Evolutionary conservation across 2,888 invertebrate species (phyloP).

Genomic region (Dugesia japonica): DNA sequence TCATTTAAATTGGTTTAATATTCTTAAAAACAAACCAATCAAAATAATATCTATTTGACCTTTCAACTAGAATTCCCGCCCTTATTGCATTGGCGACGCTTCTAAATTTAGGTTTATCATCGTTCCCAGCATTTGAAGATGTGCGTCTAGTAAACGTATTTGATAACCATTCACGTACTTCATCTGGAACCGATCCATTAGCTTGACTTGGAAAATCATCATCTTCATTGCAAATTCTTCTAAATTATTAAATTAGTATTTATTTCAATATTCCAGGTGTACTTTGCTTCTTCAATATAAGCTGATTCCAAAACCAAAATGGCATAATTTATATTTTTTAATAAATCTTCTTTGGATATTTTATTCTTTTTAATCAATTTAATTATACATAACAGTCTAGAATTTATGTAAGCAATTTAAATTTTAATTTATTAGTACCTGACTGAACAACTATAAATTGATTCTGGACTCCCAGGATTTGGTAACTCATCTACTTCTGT

Average conservation of each 20-base stretch:
- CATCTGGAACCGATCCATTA: conserved; percentile 83
- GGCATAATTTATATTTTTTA: conserved; percentile 78
- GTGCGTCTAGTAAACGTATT: conserved; percentile 69
- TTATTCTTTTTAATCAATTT: conserved; percentile 69
- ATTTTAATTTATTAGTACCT: neutral
- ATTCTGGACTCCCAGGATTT: conserved; percentile 4
- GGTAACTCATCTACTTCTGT: neutral
- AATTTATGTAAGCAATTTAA: neutral
- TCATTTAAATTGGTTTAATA: too few species aligned
- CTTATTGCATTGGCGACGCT: conserved; percentile 87
- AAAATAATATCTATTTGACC: too few species aligned
- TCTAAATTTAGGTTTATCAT: conserved; percentile 60
- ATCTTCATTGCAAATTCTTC: conserved; percentile 52
- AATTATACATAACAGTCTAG: conserved; percentile 71
- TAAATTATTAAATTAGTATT: conserved; percentile 34
- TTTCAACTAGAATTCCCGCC: conserved; percentile 84
- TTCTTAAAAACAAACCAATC: too few species aligned
- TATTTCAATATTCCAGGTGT: conserved; percentile 39
- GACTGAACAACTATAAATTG: conserved; percentile 6
- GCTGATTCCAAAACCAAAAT: conserved; percentile 78
- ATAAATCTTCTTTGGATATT: conserved; percentile 66
- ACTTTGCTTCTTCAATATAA: conserved; percentile 82
- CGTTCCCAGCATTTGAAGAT: neutral
- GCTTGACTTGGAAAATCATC: conserved; percentile 87
- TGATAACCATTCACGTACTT: conserved; percentile 86